These are phyloP conservation scores for Cyprinodon diabolis DNA, from an alignment of 2,797 vertebrate species.

Conservation along the genomic window DNA sequence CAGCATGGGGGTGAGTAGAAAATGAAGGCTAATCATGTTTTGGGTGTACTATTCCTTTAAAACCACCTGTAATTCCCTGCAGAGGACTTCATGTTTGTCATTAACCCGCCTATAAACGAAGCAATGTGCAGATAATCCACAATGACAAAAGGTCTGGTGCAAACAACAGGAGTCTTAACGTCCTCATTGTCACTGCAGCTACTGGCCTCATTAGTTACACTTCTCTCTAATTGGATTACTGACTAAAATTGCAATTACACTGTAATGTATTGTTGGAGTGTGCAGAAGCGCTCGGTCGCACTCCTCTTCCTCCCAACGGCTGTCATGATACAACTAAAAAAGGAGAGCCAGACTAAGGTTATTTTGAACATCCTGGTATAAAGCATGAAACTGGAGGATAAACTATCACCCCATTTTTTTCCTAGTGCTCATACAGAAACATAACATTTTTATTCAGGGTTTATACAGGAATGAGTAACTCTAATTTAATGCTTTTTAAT, in stretches of 20 bases:
- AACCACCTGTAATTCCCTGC: constrained; percentile 38
- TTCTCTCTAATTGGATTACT: constrained; percentile 51
- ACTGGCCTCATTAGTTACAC: constrained; percentile 49
- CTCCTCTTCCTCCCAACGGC: constrained; percentile 9
- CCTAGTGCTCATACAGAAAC: background rate
- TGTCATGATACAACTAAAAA: constrained; percentile 14
- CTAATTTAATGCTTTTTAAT: too few species aligned
- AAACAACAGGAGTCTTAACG: constrained; percentile 51
- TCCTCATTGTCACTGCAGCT: constrained; percentile 37
- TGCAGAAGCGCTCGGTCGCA: constrained; percentile 26
- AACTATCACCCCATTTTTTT: background rate
- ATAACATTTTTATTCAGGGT: too few species aligned
- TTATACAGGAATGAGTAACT: too few species aligned
- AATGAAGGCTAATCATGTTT: too few species aligned
- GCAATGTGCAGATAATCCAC: constrained; percentile 33
- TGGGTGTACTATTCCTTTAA: too few species aligned
- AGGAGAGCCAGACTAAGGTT: constrained; percentile 19
- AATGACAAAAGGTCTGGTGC: constrained; percentile 20
- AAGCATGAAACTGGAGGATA: background rate
- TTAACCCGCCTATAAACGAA: constrained; percentile 31
- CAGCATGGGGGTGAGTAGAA: too few species aligned
- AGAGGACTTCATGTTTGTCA: constrained; percentile 35
- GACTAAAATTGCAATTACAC: constrained; percentile 47
- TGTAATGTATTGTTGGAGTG: constrained; percentile 29
- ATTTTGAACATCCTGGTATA: constrained; percentile 11